phyloP scores from a whole-genome alignment of 2,888 invertebrate genomes.

The Cosmia pyralina region DNA sequence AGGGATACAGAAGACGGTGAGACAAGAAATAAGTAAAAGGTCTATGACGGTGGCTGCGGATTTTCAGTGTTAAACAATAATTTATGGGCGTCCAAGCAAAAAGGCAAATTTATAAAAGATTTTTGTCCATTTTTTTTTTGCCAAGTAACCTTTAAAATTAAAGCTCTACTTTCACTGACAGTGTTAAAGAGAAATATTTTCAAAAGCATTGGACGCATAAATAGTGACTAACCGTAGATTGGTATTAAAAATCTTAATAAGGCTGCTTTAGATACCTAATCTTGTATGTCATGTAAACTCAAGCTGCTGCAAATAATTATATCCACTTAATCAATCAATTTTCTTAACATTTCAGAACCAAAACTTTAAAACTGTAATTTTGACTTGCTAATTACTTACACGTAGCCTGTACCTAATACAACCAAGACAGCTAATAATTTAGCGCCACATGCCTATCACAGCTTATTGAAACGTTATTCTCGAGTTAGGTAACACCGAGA shows the following conservation, averaged over 20 bases:
- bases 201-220: neutral
- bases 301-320: constrained; percentile 5
- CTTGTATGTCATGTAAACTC: constrained; percentile 6
- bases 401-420: neutral
- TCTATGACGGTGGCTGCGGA: constrained; percentile 6
- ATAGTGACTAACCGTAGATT: neutral
- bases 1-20: constrained; percentile 17
- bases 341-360: constrained; percentile 23
- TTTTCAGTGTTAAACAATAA: constrained; percentile 28
- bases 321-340: constrained; percentile 13
- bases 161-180: neutral
- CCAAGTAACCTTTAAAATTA: neutral
- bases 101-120: neutral
- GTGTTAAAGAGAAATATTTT: neutral
- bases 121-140: neutral
- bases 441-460: constrained; percentile 19
- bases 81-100: too few relatives aligned
- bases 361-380: constrained; percentile 18
- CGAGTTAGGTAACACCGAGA: constrained; percentile 44
- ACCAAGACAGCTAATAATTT: constrained; percentile 19
- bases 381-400: constrained; percentile 33
- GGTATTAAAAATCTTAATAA: neutral
- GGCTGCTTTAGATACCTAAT: neutral
- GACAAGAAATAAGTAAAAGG: constrained; percentile 37
- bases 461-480: constrained; percentile 40